Conservation (phyloP, 1,140 invertebrate species). For the Periplaneta americana region DNA sequence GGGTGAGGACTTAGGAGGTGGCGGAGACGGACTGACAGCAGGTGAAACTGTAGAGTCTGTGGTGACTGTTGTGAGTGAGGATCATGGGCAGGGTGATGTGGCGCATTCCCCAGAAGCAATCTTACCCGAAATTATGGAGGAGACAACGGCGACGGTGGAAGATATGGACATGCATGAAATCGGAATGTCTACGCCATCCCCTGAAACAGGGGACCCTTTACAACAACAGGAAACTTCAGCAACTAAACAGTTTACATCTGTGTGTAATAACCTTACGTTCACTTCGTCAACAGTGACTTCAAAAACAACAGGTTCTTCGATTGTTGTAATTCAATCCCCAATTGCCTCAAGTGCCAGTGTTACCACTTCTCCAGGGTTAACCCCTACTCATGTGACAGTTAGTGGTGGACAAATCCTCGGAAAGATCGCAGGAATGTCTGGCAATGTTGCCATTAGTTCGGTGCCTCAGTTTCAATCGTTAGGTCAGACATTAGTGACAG, state of each 20-base stretch:
- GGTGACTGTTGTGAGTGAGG: conserved; percentile 7
- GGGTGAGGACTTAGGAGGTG: conserved; percentile 34
- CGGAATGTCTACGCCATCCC: not conserved
- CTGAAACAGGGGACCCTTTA: not conserved
- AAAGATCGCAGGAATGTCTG: conserved; percentile 5
- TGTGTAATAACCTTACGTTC: not conserved
- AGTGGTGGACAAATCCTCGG: conserved; percentile 12
- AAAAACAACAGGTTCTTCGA: conserved; percentile 10
- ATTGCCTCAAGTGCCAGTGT: not conserved
- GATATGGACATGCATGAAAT: conserved; percentile 3
- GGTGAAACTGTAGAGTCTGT: conserved; percentile 32
- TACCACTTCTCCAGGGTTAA: not conserved
- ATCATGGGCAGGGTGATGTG: conserved; percentile 22
- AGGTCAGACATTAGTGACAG: conserved; percentile 39
- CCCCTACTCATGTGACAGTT: conserved; percentile 8
- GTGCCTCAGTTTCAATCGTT: conserved; percentile 37
- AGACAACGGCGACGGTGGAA: not conserved
- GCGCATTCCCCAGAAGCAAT: conserved; percentile 18
- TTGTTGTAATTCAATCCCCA: conserved; percentile 17
- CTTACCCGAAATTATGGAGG: conserved; percentile 11
- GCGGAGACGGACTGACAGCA: conserved; percentile 33
- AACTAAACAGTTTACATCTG: not conserved
- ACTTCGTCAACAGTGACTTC: not conserved
- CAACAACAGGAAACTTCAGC: not conserved
- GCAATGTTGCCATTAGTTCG: conserved; percentile 23